Conservation (phyloP, 2,797 vertebrate species). For the Propithecus perrieri region DNA sequence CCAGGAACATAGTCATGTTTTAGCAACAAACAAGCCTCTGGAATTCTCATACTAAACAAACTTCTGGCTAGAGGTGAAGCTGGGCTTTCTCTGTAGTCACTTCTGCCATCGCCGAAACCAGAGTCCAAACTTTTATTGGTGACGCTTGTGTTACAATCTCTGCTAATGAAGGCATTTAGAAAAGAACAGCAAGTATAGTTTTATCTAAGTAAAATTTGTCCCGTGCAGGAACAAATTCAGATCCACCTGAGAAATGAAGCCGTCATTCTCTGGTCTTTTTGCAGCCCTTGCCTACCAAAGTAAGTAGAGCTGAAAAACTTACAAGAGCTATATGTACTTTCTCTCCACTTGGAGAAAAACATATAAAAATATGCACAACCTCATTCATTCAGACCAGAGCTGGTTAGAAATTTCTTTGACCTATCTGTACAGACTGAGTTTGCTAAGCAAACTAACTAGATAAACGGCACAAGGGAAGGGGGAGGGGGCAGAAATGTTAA, state of each 20-base stretch:
- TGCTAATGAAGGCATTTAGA: constrained; percentile 30
- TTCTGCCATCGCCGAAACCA: background rate
- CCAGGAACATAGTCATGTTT: background rate
- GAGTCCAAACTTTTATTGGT: background rate
- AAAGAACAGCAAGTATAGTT: background rate
- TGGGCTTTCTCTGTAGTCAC: background rate
- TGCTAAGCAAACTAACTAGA: constrained; percentile 10
- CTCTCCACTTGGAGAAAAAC: background rate
- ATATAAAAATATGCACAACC: background rate
- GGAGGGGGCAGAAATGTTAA: background rate
- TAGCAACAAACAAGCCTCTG: background rate
- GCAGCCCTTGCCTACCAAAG: background rate
- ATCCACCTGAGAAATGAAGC: background rate
- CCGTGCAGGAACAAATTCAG: background rate
- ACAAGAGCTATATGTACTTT: background rate
- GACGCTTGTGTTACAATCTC: background rate
- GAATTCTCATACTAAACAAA: background rate
- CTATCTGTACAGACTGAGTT: background rate
- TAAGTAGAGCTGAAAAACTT: background rate
- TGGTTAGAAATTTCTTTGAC: background rate
- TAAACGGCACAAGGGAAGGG: background rate
- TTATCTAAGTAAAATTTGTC: constrained; percentile 32
- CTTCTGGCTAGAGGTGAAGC: background rate
- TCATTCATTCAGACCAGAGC: background rate
- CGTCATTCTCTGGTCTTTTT: background rate